Evolutionary conservation across 2,888 invertebrate species (phyloP).

Genomic region (Hydraecia micacea): DNA sequence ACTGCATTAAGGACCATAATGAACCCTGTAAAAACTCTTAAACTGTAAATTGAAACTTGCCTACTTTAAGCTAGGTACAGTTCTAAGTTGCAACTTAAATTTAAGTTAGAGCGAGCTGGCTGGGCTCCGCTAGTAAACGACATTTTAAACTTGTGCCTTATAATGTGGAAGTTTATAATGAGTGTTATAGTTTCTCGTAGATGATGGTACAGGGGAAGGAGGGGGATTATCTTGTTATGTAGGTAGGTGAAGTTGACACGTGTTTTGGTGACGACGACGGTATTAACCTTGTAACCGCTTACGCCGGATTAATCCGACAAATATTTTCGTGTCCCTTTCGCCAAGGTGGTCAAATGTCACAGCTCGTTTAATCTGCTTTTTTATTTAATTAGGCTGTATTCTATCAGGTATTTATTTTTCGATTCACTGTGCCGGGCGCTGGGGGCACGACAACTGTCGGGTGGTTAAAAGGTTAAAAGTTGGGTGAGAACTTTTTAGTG

Average conservation of each 20-base stretch:
- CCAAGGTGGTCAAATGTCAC: no score
- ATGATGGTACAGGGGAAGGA: no score
- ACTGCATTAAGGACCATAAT: constrained; percentile 26
- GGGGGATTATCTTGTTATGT: constrained; percentile 42
- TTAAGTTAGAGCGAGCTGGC: constrained; percentile 44
- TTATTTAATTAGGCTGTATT: no score
- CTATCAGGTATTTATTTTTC: no score
- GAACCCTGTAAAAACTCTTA: constrained; percentile 38
- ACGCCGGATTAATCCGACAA: no score
- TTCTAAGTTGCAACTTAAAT: constrained; percentile 56
- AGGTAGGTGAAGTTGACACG: constrained; percentile 23
- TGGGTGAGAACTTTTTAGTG: constrained; percentile 7
- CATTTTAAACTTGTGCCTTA: constrained; percentile 62
- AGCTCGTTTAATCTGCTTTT: no score
- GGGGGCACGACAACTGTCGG: no score
- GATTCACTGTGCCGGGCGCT: no score
- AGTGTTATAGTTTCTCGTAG: constrained; percentile 55
- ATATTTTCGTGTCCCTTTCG: no score
- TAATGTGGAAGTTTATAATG: constrained; percentile 62
- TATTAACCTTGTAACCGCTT: no score
- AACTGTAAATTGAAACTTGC: constrained; percentile 61
- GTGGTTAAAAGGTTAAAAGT: constrained; percentile 13
- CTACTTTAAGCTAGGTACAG: constrained; percentile 43
- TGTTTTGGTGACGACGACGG: constrained; percentile 18
- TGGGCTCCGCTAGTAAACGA: constrained; percentile 52